These are phyloP conservation scores for Xanthostigma xanthostigma DNA, from an alignment of 2,888 invertebrate species.

Conservation along the genomic window DNA sequence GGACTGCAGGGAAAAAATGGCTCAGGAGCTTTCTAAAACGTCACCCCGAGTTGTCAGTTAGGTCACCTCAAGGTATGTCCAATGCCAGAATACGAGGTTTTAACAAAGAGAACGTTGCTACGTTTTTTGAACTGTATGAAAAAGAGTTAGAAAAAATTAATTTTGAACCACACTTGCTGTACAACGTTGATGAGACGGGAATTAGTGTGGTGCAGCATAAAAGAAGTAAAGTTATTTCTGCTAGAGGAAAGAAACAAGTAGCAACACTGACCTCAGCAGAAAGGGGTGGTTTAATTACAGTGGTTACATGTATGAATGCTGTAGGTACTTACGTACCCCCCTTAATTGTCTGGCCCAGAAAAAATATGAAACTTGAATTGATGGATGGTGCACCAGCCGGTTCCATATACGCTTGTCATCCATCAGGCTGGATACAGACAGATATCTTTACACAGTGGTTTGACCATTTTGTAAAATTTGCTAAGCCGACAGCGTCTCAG, in stretches of 20 bases:
- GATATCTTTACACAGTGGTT: constrained; percentile 21
- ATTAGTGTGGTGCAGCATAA: constrained; percentile 15
- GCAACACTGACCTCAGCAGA: constrained; percentile 15
- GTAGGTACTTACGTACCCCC: constrained; percentile 20
- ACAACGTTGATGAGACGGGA: constrained; percentile 19
- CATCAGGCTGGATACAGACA: constrained; percentile 21
- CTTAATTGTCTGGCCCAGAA: constrained; percentile 21
- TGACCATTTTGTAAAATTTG: constrained; percentile 11
- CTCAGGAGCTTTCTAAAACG: constrained; percentile 16
- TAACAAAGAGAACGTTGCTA: constrained; percentile 16
- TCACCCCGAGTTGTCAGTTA: constrained; percentile 16
- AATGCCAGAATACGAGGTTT: constrained; percentile 17
- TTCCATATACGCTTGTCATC: constrained; percentile 16
- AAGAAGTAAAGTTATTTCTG: constrained; percentile 12
- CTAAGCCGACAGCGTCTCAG: constrained; percentile 1
- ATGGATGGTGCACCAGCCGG: constrained; percentile 19
- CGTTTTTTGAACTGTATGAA: constrained; percentile 17
- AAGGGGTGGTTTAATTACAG: constrained; percentile 17
- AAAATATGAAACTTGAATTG: constrained; percentile 18
- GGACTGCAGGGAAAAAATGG: constrained; percentile 18
- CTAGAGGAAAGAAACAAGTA: constrained; percentile 17
- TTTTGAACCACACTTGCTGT: constrained; percentile 11
- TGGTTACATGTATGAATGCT: constrained; percentile 19
- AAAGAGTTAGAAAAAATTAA: constrained; percentile 14
- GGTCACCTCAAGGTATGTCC: constrained; percentile 17